These are phyloP conservation scores for Apostichopus californicus DNA, from an alignment of 35 echinoderm and acorn worm genomes.

Conservation along the genomic window DNA sequence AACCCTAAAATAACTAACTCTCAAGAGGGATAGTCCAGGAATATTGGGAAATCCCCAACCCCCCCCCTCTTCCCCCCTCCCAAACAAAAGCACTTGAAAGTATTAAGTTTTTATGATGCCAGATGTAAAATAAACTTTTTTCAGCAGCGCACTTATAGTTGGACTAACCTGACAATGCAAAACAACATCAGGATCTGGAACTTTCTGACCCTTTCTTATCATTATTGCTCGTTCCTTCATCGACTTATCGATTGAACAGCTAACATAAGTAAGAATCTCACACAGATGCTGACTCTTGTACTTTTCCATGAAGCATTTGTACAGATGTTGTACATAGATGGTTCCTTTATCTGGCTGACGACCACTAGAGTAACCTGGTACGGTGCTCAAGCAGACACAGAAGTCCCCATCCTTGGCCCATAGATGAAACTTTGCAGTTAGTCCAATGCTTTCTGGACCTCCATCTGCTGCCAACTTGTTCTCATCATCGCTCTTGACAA, in stretches of 20 bases:
- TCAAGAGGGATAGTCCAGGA: too few relatives aligned
- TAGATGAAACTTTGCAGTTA: background rate
- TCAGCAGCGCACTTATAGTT: background rate
- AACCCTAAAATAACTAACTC: too few relatives aligned
- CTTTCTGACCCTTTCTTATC: background rate
- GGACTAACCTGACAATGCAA: background rate
- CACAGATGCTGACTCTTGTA: background rate
- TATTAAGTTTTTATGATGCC: too few relatives aligned
- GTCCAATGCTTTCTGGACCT: background rate
- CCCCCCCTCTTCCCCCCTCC: too few relatives aligned
- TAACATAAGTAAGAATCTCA: background rate
- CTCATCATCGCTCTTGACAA: background rate
- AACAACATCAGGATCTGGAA: background rate
- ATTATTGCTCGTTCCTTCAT: background rate
- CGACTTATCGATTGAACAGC: background rate
- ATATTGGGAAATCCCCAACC: too few relatives aligned
- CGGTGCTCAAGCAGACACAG: constrained; percentile 4
- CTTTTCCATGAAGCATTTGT: background rate
- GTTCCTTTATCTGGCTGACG: background rate
- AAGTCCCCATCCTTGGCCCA: background rate
- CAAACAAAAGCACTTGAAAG: too few relatives aligned
- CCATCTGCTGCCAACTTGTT: background rate
- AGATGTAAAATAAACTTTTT: constrained; percentile 3
- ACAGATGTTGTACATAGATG: constrained; percentile 6
- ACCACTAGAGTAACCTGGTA: constrained; percentile 17